Evolutionary conservation across 2,888 invertebrate species (phyloP), one percentile per base, ranked within the genome.

Genomic region (Drosophila diplacantha): DNA sequence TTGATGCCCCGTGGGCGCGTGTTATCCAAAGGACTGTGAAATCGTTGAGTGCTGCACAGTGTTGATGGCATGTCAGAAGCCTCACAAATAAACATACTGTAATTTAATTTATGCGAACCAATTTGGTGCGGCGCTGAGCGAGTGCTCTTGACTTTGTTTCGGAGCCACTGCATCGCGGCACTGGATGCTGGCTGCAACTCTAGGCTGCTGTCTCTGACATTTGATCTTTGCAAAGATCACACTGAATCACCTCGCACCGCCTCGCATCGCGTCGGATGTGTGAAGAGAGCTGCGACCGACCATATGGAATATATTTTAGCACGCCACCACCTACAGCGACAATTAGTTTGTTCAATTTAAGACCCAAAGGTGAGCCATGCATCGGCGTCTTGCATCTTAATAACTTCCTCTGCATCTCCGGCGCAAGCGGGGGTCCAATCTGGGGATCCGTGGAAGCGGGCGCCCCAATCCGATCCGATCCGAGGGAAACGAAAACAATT

Each of bases 81-180:
- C 59, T 58, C 69, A 65, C 66, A 60, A 71, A 77, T 67, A 74
- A 29, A 29, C 18, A 31, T 20, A 46, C 18, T 69, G 66, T 67
- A 74, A 63, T 62, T 77, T 77, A 77, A 77, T 77, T 83, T 83
- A 81, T 80, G 81, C 62, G 52, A 65, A 69, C 64, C 50, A 64
- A 82, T 80, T 80, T 74, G 72, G 69, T 74, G 75, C 71, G 58
- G 41, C 64, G 50, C 41, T 49, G 26, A 14, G 47, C 50, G 69
- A 72, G 70, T 81, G 81, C 64, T 81, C 83, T 81, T 81, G 81
- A 81, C 83, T 81, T 84, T 80, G 76, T 84, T 84, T 29, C 14
- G 38, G 43, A 54, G 43, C 35, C 18, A 46, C 12, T 31, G 35
- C 61, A 35, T 47, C 35, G 44, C 16, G n/a, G 12, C 44, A 49